These are phyloP conservation scores for Hydroisotoma schaefferi DNA, from an alignment of 2,888 invertebrate species.

Conservation along the genomic window DNA sequence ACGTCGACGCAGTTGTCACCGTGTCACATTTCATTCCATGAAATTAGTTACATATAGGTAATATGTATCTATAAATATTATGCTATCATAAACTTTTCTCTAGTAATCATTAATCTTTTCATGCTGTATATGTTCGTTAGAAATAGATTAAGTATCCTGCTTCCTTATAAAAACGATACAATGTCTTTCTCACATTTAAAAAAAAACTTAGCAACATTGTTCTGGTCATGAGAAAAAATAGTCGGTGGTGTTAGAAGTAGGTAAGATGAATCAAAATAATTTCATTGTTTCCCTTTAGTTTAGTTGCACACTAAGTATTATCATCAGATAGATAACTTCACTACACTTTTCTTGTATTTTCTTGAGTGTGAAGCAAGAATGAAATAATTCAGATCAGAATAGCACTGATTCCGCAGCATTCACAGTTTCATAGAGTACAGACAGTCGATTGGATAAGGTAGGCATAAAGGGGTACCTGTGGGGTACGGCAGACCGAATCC, in stretches of 20 bases:
- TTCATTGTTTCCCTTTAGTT: neutral
- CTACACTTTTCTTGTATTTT: slow-evolving; percentile 3
- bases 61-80: neutral
- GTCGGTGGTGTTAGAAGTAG: neutral
- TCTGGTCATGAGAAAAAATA: slow-evolving; percentile 8
- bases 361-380: slow-evolving; percentile 10
- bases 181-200: neutral
- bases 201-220: slow-evolving; percentile 4
- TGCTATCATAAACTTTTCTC: too few relatives aligned
- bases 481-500: slow-evolving; percentile 97
- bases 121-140: too few relatives aligned
- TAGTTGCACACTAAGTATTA: neutral
- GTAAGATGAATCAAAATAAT: slow-evolving; percentile 4
- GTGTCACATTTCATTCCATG: too few relatives aligned
- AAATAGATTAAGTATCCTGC: too few relatives aligned
- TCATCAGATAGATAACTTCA: neutral
- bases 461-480: slow-evolving; percentile 79
- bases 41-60: slow-evolving; percentile 1
- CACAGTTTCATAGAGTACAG: slow-evolving; percentile 50
- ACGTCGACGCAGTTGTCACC: too few relatives aligned
- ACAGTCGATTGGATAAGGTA: slow-evolving; percentile 50
- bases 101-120: too few relatives aligned
- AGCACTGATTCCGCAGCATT: slow-evolving; percentile 25
- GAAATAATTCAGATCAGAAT: slow-evolving; percentile 7
- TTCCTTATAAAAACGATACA: slow-evolving; percentile 7